Conservation (phyloP, 2,797 vertebrate species). For the Gila robusta region DNA sequence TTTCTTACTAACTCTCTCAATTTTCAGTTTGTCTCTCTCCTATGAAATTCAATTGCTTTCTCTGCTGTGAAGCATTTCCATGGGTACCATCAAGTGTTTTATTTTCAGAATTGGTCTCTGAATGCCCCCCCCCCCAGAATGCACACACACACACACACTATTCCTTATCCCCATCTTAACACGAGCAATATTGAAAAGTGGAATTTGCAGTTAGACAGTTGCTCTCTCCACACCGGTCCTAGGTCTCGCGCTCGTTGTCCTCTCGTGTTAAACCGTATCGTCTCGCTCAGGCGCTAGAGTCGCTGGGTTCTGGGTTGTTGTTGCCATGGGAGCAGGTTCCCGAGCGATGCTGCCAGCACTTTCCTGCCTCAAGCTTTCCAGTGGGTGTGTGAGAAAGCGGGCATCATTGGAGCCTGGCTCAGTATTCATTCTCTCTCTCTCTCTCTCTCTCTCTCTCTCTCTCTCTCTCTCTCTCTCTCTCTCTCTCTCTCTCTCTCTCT, state of each 20-base stretch:
- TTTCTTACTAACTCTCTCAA: constrained; percentile 11
- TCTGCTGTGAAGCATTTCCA: constrained; percentile 54
- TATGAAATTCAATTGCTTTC: constrained; percentile 58
- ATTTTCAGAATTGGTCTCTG: constrained; percentile 30
- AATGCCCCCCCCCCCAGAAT: not conserved
- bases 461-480: no score
- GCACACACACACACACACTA: not conserved
- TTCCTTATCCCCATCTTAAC: not conserved
- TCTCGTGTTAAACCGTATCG: constrained; percentile 42
- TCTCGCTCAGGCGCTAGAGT: constrained; percentile 13
- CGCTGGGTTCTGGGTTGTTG: constrained; percentile 38
- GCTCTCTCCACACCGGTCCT: not conserved
- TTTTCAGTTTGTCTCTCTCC: constrained; percentile 20
- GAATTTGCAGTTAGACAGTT: constrained; percentile 1
- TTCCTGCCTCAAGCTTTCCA: constrained; percentile 23
- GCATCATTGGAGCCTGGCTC: constrained; percentile 26
- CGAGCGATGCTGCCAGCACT: constrained; percentile 38
- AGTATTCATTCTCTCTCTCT: not conserved
- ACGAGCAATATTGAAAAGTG: constrained; percentile 4
- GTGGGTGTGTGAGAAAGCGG: constrained; percentile 45
- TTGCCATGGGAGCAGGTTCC: constrained; percentile 55
- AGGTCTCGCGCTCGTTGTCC: constrained; percentile 23
- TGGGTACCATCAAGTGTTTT: constrained; percentile 41
- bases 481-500: no score
- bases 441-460: no score